Conservation (phyloP, 2,888 invertebrate genomes). For the Torymus aiolomorphi region DNA sequence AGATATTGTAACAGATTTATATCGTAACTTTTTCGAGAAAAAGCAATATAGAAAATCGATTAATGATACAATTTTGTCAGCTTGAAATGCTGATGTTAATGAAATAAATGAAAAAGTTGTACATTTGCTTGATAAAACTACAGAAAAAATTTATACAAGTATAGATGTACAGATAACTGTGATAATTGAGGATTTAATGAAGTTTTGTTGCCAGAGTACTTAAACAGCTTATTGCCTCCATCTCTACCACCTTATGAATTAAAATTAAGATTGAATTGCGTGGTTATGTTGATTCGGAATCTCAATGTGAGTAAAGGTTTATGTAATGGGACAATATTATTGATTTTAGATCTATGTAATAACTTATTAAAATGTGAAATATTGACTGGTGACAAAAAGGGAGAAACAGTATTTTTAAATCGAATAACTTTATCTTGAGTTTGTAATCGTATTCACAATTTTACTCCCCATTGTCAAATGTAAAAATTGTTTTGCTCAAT, state of each 20-base stretch:
- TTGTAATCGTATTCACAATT: too few species aligned
- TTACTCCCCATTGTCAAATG: too few species aligned
- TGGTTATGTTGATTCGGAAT: conserved; percentile 58
- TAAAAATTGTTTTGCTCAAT: too few species aligned
- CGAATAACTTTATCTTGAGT: too few species aligned
- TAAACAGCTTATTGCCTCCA: conserved; percentile 51
- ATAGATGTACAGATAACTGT: too few species aligned
- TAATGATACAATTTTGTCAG: conserved; percentile 51
- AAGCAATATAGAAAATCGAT: conserved; percentile 48
- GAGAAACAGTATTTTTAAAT: too few species aligned
- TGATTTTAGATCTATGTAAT: too few species aligned
- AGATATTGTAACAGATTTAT: too few species aligned
- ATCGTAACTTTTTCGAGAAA: conserved; percentile 30
- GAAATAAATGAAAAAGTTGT: conserved; percentile 50
- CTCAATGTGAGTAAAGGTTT: conserved; percentile 57
- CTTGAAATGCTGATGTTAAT: conserved; percentile 56
- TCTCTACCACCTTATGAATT: conserved; percentile 55
- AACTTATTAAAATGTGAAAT: too few species aligned
- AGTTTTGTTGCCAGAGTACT: conserved; percentile 55
- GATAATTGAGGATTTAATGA: conserved; percentile 45
- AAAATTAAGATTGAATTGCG: too few species aligned
- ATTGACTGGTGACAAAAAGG: too few species aligned
- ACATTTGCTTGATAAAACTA: conserved; percentile 47
- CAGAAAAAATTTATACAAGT: conserved; percentile 52
- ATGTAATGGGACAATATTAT: conserved; percentile 52